Base-by-base conservation (phyloP, 2,888 invertebrate genomes). In the Geotrupes spiniger region DNA sequence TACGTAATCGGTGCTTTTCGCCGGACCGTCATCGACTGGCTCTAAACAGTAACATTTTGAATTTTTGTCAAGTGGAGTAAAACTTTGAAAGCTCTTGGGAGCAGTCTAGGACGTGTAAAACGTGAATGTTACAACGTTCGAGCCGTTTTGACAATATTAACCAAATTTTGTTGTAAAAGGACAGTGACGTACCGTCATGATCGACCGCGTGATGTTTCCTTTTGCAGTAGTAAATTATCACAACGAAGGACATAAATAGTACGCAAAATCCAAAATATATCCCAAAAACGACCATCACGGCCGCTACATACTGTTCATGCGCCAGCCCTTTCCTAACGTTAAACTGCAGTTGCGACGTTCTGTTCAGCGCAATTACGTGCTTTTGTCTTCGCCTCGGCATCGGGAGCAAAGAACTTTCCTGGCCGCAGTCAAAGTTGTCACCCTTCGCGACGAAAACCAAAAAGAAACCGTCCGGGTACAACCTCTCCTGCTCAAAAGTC, bases 381-480 rank as follows among this genome's bases (percentile, higher is more conserved):
- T 15, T 27, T 9, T 42, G 33, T 36, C 29, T 29, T 14, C 26
- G 43, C n/a, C 43, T 42, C 9, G 63, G 4, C 76, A 75, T 0
- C 66, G 65, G 64, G 36, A 65, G 51, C 6, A 64, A 29, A 0
- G 69, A 68, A 42, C 54, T 61, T 25, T 63, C 62, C 54, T 66
- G 63, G 0, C 72, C 71, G 53, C 82, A 82, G 5, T 80, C 80
- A 21, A 75, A 76, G 56, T 87, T 84, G 1, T 81, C 81, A 0
- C 84, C 81, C 69, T 84, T 84, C 52, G 86, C 83, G 38, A 87
- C 84, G 62, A 91, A 80, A 2, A 90, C 88, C 27, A 91, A 78
- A 73, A 87, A 91, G 73, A 91, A 90, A 0, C 87, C 87, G 4
- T 75, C 61, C 0, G 83, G 82, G 65, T 80, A 86, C 4, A 6